Base-by-base conservation (phyloP, 2,113 vertebrate species). In the Merops nubicus region DNA sequence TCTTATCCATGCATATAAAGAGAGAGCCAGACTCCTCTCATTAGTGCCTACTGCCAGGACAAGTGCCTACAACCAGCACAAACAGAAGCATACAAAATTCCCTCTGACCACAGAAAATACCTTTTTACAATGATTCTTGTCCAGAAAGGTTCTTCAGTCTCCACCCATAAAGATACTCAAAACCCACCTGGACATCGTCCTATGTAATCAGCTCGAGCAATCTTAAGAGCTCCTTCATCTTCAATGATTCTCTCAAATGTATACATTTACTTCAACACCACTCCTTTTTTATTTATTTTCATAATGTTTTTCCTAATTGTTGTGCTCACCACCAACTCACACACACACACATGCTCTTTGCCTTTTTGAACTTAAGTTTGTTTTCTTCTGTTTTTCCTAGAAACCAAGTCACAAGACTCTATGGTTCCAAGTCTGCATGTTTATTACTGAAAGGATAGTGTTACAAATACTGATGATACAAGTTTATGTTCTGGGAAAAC, bases 361-460 rank as follows among this genome's bases (percentile, higher is more conserved):
- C 25, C 26, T 77, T 87, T 42, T 29, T 42, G 16, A 25, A 60
- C 11, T 51, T 63, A 14, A n/a, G 28, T 63, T 45, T 60, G 15
- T 63, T 73, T 85, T 62, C 50, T 72, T 88, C 60, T 89, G 28
- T 65, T 82, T 29, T 51, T 78, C 16, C 31, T 60, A 65, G 31
- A 93, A 91, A 94, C 29, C 28, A 93, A 91, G 16, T 74, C 50
- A 91, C 80, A 93, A 89, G 54, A 80, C 11, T 72, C 43, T n/a
- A 16, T 53, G 11, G 16, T 89, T 94, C 29, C 45, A 88, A 45
- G 36, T 53, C 38, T 40, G n/a, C 8, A 29, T 5, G 15, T 93
- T 91, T 93, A 93, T 89, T 88, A 78, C 9, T 74, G 16, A 82
- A 89, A 63, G 4, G 19, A 65, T 5, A 57, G 5, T 59, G 11